Conservation (phyloP, 2,113 vertebrate species). For the Nanorana parkeri region DNA sequence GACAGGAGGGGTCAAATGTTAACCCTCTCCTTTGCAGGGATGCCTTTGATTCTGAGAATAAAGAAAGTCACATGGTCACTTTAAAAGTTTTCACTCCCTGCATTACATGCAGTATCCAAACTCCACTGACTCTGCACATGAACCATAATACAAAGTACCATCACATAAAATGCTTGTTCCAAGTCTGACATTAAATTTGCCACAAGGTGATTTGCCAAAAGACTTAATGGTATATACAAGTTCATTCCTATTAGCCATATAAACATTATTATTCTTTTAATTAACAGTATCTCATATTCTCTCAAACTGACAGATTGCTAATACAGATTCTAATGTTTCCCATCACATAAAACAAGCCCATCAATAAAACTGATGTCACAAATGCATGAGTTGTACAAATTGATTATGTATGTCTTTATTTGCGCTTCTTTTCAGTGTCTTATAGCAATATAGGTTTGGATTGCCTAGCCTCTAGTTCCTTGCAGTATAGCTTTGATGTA, state of each 20-base stretch:
- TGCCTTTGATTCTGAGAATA: no score
- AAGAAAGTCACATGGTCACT: no score
- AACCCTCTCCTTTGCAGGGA: no score
- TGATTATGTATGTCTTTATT: neutral
- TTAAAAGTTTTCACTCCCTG: no score
- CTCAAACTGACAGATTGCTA: neutral
- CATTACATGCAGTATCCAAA: no score
- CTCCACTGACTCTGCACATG: no score
- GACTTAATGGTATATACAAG: no score
- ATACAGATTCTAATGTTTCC: neutral
- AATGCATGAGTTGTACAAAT: neutral
- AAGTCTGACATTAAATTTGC: no score
- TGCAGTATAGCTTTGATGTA: conserved; percentile 17
- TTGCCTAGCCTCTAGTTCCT: neutral
- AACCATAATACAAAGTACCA: no score
- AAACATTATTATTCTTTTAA: neutral
- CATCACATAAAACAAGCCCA: neutral
- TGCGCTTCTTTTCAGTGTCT: neutral
- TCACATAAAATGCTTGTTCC: no score
- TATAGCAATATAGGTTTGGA: conserved; percentile 14
- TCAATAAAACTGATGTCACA: conserved; percentile 25
- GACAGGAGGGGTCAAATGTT: no score
- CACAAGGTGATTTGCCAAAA: no score
- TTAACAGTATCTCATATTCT: neutral
- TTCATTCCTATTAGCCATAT: neutral